Evolutionary conservation across 2,888 invertebrate genomes (phyloP), one percentile per base, ranked within the genome.

Genomic region (Troides oblongomaculatus): DNA sequence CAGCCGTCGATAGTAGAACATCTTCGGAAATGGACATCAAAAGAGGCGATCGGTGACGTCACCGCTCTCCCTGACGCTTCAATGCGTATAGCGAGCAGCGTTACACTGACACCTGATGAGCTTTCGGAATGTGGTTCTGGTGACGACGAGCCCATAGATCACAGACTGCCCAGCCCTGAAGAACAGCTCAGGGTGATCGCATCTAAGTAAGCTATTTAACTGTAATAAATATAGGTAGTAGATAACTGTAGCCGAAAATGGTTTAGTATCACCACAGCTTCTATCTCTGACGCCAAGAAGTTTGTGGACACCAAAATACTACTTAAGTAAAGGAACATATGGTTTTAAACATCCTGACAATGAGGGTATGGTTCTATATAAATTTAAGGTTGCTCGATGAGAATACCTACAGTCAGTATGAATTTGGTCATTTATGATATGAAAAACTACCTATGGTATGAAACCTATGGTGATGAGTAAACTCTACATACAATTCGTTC

Each of bases 141-240:
- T 68, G 94, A 95, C 78, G 93, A 93, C 76, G 95, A 95, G 84
- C 96, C 95, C 76, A 94, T 97, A 78, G 97, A 97, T 90, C 97
- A 97, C 90, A 95, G 96, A 85, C 93, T 97, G 80, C 97, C 97
- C 63, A 97, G 97, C 75, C 97, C 97, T 56, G 97, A 97, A 86
- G 97, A 97, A 88, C 97, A 97, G 89, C 94, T 96, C 75, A 95
- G 96, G 87, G 95, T 96, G 78, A 95, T 97, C 83, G 97, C 96
- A 78, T 94, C 96, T 83, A 97, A 96, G 97, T 97, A 93, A 93
- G 94, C 60, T 23, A 58, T 57, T 46, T 64, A 53, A 53, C 7
- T n/a, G 18, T 53, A n/a, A n/a, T 53, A 53, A 5, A n/a, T 53
- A 53, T 6, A n/a, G 18, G 0, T 53, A 8, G 6, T n/a, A n/a